Conservation (phyloP, 2,113 vertebrate genomes). For the Casuarius casuarius region DNA sequence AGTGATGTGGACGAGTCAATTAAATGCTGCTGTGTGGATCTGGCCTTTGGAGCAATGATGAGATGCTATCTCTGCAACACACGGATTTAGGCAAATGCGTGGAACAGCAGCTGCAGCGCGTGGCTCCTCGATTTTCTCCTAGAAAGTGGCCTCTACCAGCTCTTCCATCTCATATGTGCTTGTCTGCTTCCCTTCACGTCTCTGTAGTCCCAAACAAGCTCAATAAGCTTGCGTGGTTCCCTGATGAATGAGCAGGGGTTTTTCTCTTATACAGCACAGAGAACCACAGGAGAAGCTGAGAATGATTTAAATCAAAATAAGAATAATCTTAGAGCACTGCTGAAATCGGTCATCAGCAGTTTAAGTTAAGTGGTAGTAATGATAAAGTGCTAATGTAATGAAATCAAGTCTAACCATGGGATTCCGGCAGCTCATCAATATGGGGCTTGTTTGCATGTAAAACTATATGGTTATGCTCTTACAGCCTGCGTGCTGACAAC, state of each 20-base stretch:
- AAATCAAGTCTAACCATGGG: conserved; percentile 10
- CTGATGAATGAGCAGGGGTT: conserved; percentile 2
- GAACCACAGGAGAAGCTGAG: not conserved
- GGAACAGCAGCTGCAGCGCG: not conserved
- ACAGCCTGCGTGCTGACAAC: conserved; percentile 14
- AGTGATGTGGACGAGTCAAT: not conserved
- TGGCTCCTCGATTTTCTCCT: not conserved
- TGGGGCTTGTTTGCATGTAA: conserved; percentile 13
- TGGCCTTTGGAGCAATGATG: not conserved
- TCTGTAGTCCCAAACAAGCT: not conserved
- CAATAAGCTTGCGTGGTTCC: not conserved
- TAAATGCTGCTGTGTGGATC: conserved; percentile 21
- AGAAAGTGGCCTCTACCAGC: not conserved
- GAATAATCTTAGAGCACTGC: not conserved
- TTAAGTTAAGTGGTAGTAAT: conserved; percentile 29
- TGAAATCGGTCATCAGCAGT: conserved; percentile 26
- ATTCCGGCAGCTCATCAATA: conserved; percentile 16
- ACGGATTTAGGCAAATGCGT: not conserved
- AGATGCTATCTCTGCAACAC: not conserved
- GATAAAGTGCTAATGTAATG: conserved; percentile 15
- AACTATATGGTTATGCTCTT: conserved; percentile 37
- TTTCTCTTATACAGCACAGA: not conserved
- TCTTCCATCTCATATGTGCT: not conserved
- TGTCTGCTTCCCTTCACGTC: not conserved
- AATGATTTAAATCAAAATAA: conserved; percentile 3